Conservation (phyloP, 1,140 invertebrate genomes). For the Solen grandis region DNA sequence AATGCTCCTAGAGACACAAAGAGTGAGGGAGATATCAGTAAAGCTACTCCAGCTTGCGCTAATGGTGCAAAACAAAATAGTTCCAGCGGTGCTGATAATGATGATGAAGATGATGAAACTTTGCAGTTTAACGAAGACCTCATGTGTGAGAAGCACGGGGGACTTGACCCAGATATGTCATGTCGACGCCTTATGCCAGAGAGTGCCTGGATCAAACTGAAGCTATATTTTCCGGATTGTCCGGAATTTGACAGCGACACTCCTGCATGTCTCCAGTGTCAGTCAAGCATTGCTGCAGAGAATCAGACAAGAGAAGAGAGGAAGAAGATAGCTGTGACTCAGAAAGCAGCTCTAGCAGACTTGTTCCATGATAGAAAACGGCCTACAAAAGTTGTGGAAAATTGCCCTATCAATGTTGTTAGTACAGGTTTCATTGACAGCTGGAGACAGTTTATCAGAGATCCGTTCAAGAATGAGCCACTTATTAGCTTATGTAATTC, state of each 20-base stretch:
- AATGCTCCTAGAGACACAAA: constrained; percentile 42
- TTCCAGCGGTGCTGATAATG: constrained; percentile 60
- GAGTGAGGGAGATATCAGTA: constrained; percentile 32
- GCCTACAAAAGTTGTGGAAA: constrained; percentile 63
- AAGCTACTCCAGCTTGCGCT: neutral
- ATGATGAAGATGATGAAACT: constrained; percentile 77
- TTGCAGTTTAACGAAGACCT: constrained; percentile 84
- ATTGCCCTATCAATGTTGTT: constrained; percentile 68
- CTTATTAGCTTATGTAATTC: constrained; percentile 65
- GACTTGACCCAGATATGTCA: constrained; percentile 73
- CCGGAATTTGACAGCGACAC: constrained; percentile 79
- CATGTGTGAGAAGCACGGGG: constrained; percentile 82
- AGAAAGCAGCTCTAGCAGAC: constrained; percentile 75
- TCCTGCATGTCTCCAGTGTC: constrained; percentile 81
- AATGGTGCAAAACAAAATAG: constrained; percentile 2
- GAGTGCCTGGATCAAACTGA: constrained; percentile 83
- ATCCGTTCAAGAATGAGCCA: constrained; percentile 61
- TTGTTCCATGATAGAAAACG: constrained; percentile 77
- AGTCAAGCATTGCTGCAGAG: constrained; percentile 59
- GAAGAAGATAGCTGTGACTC: constrained; percentile 66
- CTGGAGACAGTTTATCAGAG: constrained; percentile 79
- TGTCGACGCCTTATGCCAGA: constrained; percentile 81
- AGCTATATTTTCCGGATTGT: constrained; percentile 83
- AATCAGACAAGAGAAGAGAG: constrained; percentile 71
- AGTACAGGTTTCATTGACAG: constrained; percentile 74